Base-by-base conservation (phyloP, 1,140 invertebrate species). In the Aphidius gifuensis region DNA sequence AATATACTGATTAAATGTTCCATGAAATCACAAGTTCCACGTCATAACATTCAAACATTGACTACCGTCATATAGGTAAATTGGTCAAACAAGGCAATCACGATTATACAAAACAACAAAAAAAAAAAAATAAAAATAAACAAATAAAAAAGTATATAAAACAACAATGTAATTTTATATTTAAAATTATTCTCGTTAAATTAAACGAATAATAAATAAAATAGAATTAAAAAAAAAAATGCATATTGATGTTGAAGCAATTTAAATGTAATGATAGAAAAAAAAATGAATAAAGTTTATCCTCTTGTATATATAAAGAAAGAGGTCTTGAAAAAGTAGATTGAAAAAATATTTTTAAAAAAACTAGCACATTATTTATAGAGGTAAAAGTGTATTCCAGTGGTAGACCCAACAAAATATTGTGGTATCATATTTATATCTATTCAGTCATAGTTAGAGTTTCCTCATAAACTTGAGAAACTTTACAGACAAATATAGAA, bases 1-100 rank as follows among this genome's bases (percentile, higher is more conserved):
- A 72, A 79, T 79, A 78, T 68, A 72, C 71, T 77, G 71, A 79
- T 76, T 76, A 79, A 80, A 80, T 76, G 77, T 78, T 75, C 65
- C 76, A 77, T 79, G 79, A 79, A 81, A 79, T 79, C 76, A 77
- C 74, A 61, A 75, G 76, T 79, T 80, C 75, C 77, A 80, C 73
- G 67, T 78, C 79, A 76, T 78, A 79, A 79, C 71, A 77, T 79
- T 81, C 79, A 71, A 80, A 80, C 73, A 78, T 76, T 74, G 62
- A 61, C 62, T 42, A 42, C 23, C 40, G 6, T 56, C 49, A 21
- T 49, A 49, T 55, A 53, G 50, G 9, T 11, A 38, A 53, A 53
- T 53, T 53, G 50, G 38, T 38, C 50, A 53, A 38, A 9, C 23
- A 32, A 32, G 23, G 23, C 2, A 32, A 32, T 32, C 23, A 9